Conservation (phyloP, 2,888 invertebrate species). For the Corbicula japonica region DNA sequence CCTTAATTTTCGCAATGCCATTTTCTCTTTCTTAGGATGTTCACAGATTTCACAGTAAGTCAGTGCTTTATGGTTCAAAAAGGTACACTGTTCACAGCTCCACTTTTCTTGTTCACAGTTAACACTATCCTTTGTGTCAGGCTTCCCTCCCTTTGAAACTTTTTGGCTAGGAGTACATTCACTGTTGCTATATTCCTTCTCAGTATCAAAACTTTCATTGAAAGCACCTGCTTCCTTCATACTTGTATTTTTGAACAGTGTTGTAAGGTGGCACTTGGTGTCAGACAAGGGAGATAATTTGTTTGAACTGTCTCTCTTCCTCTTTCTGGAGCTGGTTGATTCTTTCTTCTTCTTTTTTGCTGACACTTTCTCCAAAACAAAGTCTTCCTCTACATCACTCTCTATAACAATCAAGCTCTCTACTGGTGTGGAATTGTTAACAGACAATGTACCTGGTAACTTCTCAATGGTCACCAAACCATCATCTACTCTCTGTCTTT, state of each 20-base stretch:
- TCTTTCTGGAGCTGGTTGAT: slow-evolving; percentile 12
- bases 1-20: neutral
- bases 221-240: neutral
- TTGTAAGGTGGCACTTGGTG: slow-evolving; percentile 4
- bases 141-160: neutral
- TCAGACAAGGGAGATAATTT: neutral
- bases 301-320: neutral
- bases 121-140: neutral
- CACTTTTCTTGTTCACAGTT: slow-evolving; percentile 53
- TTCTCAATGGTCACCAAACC: neutral
- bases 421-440: too few relatives aligned
- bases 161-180: neutral
- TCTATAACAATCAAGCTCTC: slow-evolving; percentile 42
- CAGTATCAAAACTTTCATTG: slow-evolving; percentile 7
- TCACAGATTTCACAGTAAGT: slow-evolving; percentile 83
- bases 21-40: slow-evolving; percentile 68
- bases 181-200: too few relatives aligned
- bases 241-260: slow-evolving; percentile 17
- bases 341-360: slow-evolving; percentile 20
- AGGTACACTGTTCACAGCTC: slow-evolving; percentile 82
- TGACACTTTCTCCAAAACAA: slow-evolving; percentile 20
- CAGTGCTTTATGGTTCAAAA: slow-evolving; percentile 76
- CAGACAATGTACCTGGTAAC: too few relatives aligned
- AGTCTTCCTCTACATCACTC: slow-evolving; percentile 57
- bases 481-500: slow-evolving; percentile 13